Percentiles rank a stretch among this genome's conserved stretches.
Conservation (phyloP, 2,888 invertebrate species). For the Celastrina argiolus region DNA sequence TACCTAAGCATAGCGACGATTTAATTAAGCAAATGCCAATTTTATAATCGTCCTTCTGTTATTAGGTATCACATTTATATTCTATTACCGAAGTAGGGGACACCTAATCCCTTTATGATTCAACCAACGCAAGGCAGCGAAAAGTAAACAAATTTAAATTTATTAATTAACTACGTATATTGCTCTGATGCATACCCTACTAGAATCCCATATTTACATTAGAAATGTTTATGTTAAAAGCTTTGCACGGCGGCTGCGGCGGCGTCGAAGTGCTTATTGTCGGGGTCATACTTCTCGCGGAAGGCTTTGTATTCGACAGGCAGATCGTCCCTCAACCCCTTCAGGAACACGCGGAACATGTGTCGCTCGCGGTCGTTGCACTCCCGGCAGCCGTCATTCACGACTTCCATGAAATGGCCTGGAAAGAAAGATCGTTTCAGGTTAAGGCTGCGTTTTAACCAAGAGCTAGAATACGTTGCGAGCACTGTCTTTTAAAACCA, state of each 20-base stretch:
- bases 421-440: neutral
- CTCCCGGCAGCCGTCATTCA: conserved; percentile 12
- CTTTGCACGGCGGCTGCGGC: neutral
- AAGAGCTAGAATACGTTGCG: neutral
- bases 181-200: too few relatives aligned
- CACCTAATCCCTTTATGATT: too few relatives aligned
- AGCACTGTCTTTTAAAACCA: too few relatives aligned
- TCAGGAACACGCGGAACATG: neutral
- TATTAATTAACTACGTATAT: too few relatives aligned
- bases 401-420: conserved; percentile 11
- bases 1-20: too few relatives aligned
- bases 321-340: neutral
- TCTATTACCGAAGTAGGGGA: too few relatives aligned
- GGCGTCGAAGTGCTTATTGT: neutral
- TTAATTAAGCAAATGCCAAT: too few relatives aligned
- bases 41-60: too few relatives aligned
- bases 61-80: too few relatives aligned
- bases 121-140: too few relatives aligned
- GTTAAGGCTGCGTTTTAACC: neutral
- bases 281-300: conserved; percentile 9
- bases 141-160: too few relatives aligned
- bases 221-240: neutral
- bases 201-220: too few relatives aligned
- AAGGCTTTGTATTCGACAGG: conserved; percentile 7
- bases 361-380: conserved; percentile 10